Evolutionary conservation across 2,113 vertebrate genomes (phyloP), one percentile per base, ranked within the genome.

Genomic region (Rhadina sibilatrix): DNA sequence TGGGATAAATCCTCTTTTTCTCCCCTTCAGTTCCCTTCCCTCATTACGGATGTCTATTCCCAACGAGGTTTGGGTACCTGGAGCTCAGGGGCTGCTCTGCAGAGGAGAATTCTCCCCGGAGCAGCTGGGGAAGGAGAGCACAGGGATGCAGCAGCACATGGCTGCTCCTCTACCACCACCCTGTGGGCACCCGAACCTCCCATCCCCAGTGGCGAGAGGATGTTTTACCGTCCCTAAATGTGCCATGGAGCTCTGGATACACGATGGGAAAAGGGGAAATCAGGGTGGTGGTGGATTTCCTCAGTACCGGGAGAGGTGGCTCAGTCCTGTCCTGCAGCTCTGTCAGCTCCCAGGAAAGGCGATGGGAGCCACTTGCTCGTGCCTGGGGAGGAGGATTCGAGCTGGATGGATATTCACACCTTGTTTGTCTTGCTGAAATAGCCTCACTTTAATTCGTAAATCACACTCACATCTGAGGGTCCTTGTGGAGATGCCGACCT

Each of bases 81-180:
- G 8, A n/a, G 49, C 71, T 87, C n/a, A 4, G 35, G 52, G 21
- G 27, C 35, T 84, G 69, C 37, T 90, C 28, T 79, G n/a, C 60
- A 89, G 42, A 50, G 64, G 7, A 35, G 50, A 47, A 4, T 21
- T 64, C 50, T 80, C 72, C 44, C 44, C 8, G 11, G 44, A 76
- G 9, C 1, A 30, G 50, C 80, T 49, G 53, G 77, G 16, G 47
- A n/a, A 61, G 59, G 14, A 47, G 47, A 69, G 47, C 57, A 2
- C 4, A 16, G 64, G 60, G 57, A n/a, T 3, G 35, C 72, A 64
- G 72, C 56, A 81, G 60, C 60, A 3, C 24, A 21, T 1, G 37
- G 40, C 83, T 79, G 90, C 60, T 89, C 75, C 88, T 97, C 93
- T 97, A 38, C 80, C 75, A 60, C 92, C 89, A 93, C 94, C 89